phyloP scores from a whole-genome alignment of 2,113 vertebrate species.

The Calyptomena viridis region DNA sequence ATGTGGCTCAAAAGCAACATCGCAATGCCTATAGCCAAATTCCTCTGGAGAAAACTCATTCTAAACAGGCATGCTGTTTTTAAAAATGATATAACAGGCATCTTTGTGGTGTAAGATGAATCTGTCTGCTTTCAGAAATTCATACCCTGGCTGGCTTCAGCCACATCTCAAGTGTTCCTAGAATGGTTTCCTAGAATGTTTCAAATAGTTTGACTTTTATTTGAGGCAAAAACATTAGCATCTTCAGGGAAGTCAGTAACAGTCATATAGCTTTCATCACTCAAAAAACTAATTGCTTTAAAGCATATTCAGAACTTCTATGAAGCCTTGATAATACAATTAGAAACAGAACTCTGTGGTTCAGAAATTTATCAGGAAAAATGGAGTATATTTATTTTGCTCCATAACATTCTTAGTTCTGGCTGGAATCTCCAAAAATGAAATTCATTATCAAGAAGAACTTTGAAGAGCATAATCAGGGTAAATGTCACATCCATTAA shows the following conservation, averaged over 20 bases:
- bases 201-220: conserved; percentile 34
- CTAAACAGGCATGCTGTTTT: not conserved
- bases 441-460: conserved; percentile 25
- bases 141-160: not conserved
- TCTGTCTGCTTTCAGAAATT: not conserved
- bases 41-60: not conserved
- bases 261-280: not conserved
- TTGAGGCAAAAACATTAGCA: conserved; percentile 17
- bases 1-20: not conserved
- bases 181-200: conserved; percentile 25
- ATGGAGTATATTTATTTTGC: not conserved
- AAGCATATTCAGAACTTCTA: not conserved
- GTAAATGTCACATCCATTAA: conserved; percentile 69
- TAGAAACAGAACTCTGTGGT: not conserved
- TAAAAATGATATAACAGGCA: not conserved
- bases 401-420: conserved; percentile 4
- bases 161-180: not conserved
- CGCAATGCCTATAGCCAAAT: not conserved
- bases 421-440: conserved; percentile 1
- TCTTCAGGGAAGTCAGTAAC: conserved; percentile 6
- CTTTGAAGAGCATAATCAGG: conserved; percentile 59
- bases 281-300: not conserved
- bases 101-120: not conserved
- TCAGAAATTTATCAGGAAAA: conserved; percentile 18
- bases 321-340: not conserved